phyloP scores from a whole-genome alignment of 2,888 invertebrate species.

The Melipona bicolor region DNA sequence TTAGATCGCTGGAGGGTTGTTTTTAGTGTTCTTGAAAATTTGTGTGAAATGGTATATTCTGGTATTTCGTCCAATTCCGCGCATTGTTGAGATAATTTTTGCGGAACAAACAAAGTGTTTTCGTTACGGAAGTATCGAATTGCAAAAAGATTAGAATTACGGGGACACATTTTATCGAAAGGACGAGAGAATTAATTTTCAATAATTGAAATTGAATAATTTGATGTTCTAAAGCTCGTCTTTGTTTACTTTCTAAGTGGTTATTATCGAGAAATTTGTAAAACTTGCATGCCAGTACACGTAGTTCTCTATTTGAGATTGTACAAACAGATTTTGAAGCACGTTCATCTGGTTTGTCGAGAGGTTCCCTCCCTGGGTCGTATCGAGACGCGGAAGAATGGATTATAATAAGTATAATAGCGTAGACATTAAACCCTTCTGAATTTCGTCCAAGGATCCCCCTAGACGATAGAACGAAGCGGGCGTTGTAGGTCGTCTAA shows the following conservation, averaged over 20 bases:
- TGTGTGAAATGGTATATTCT: neutral
- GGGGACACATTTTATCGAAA: neutral
- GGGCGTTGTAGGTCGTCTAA: constrained; percentile 80
- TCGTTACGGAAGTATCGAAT: neutral
- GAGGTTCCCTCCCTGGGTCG: constrained; percentile 46
- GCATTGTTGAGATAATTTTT: neutral
- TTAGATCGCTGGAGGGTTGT: neutral
- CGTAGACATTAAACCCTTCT: constrained; percentile 69
- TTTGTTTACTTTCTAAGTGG: too few relatives aligned
- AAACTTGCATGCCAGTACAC: neutral
- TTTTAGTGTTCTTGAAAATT: neutral
- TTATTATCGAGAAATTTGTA: neutral
- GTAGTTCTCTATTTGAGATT: neutral
- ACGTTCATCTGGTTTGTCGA: constrained; percentile 8
- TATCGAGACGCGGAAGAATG: constrained; percentile 56
- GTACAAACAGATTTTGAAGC: neutral
- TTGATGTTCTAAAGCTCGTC: too few relatives aligned
- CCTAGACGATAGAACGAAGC: constrained; percentile 62
- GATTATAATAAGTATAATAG: constrained; percentile 65
- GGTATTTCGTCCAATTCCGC: neutral
- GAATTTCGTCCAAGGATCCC: constrained; percentile 66
- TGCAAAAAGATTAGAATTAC: neutral
- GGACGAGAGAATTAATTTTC: neutral
- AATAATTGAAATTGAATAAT: too few relatives aligned
- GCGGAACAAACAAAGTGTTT: neutral